A percentile compares a stretch with the other conserved stretches of the same genome.
Conservation (phyloP, 1,140 invertebrate genomes). For the Proctacanthus coquilletti region DNA sequence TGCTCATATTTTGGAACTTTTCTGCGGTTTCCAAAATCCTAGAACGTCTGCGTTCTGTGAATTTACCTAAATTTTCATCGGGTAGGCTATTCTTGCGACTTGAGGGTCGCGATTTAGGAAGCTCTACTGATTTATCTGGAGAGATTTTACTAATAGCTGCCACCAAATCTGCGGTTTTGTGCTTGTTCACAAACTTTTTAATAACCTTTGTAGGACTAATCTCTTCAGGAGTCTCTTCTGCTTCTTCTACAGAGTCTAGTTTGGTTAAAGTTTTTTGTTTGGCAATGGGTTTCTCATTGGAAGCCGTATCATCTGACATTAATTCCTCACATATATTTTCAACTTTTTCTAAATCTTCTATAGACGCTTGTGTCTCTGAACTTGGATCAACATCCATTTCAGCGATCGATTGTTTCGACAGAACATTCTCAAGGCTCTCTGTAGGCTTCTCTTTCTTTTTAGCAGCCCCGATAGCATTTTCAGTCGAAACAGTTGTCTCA, state of each 20-base stretch:
- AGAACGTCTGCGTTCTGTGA: slow-evolving; percentile 38
- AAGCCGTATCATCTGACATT: slow-evolving; percentile 18
- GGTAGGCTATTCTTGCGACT: slow-evolving; percentile 25
- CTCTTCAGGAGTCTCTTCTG: slow-evolving; percentile 15
- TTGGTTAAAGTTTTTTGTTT: slow-evolving; percentile 15
- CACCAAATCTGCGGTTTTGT: slow-evolving; percentile 25
- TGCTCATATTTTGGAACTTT: slow-evolving; percentile 47
- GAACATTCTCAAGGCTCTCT: not conserved
- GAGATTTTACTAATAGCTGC: slow-evolving; percentile 22
- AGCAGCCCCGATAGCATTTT: slow-evolving; percentile 35
- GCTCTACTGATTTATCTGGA: slow-evolving; percentile 7
- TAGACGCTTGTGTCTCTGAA: not conserved
- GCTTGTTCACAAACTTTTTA: slow-evolving; percentile 27
- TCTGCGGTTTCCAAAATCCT: slow-evolving; percentile 55
- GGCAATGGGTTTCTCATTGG: slow-evolving; percentile 6
- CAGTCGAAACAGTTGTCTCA: slow-evolving; percentile 50
- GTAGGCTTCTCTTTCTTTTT: slow-evolving; percentile 38
- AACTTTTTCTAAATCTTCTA: slow-evolving; percentile 28
- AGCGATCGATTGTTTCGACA: slow-evolving; percentile 9
- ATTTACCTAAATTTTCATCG: slow-evolving; percentile 28
- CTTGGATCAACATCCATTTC: slow-evolving; percentile 19
- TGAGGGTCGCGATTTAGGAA: slow-evolving; percentile 2
- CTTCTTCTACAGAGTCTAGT: slow-evolving; percentile 20
- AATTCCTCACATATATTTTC: slow-evolving; percentile 21
- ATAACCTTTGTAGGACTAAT: slow-evolving; percentile 26